Evolutionary conservation across 1,140 invertebrate species (phyloP), one percentile per base, ranked within the genome.

Genomic region (Agrilus planipennis): DNA sequence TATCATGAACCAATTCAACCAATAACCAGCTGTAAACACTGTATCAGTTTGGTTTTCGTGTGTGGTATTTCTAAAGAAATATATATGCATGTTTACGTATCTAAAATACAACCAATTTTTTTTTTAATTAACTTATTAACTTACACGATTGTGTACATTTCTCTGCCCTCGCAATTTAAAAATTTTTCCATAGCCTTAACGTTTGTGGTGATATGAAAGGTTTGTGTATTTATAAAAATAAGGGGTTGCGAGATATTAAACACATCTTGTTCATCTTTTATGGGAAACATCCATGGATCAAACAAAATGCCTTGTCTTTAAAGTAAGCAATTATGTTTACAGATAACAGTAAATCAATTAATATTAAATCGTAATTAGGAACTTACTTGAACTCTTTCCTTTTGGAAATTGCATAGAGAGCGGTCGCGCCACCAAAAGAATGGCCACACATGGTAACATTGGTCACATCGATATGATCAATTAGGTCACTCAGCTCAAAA

Each of bases 241-340:
- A 78, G 50, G 6, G 76, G 76, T 53, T 78, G 70, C 11, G 55
- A 52, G 2, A 75, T 58, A 19, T 62, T 55, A 7, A 54, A 32
- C 36, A 67, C 63, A 2, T 62, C 46, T 14, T 63, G 51, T 40
- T 74, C 66, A 11, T 67, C 61, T 54, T 75, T 75, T 19, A 81
- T 54, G 0, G 79, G 73, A 51, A 73, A 77, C 72, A 81, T 76
- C 79, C 79, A 83, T 1, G 73, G 72, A 58, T 83, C 79, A 20
- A 82, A 44, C 16, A 72, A 60, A 3, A 80, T 57, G 7, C 72
- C 73, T 23, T 62, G 54, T 48, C 75, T 76, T 49, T 35, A 58
- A 49, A 27, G 34, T 21, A n/a, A 2, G 32, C 14, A 6, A 30
- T 31, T 40, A 20, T 6, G 17, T 15, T 14, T 38, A 36, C 4